These are phyloP conservation scores for Prorops nasuta DNA, from an alignment of 1,140 invertebrate genomes.

Conservation along the genomic window DNA sequence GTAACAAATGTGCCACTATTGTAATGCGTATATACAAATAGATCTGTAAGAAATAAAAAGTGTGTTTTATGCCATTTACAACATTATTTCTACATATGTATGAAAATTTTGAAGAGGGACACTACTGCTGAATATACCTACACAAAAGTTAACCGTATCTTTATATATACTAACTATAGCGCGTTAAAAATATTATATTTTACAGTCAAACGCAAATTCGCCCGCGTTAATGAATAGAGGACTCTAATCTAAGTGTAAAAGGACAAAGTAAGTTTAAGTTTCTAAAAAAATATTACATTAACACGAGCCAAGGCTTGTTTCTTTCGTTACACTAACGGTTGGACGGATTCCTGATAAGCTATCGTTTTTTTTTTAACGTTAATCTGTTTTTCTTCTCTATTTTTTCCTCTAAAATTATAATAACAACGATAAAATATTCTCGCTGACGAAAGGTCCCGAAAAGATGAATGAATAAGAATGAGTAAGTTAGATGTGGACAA, in stretches of 20 bases:
- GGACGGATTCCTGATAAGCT: conserved; percentile 50
- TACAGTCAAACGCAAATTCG: too few species aligned
- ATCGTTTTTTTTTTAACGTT: conserved; percentile 21
- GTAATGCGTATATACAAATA: background rate
- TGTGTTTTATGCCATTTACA: background rate
- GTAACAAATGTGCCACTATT: background rate
- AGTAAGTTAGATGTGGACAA: too few species aligned
- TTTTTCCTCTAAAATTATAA: too few species aligned
- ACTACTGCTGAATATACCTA: background rate
- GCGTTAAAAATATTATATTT: too few species aligned
- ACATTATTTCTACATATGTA: background rate
- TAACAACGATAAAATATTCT: background rate
- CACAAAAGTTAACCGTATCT: too few species aligned
- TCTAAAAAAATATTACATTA: too few species aligned
- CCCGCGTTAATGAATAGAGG: too few species aligned
- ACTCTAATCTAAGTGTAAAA: too few species aligned
- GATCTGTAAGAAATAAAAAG: background rate
- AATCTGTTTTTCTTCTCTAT: background rate
- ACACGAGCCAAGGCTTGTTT: background rate
- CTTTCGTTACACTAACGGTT: conserved; percentile 25
- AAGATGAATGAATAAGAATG: background rate
- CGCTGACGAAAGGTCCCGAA: background rate
- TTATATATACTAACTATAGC: too few species aligned
- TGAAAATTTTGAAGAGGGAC: background rate
- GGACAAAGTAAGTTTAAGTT: too few species aligned